A percentile compares a stretch with the other conserved stretches of the same genome.
Evolutionary conservation across 2,113 vertebrate species (phyloP).

Genomic region (Pipra filicauda): DNA sequence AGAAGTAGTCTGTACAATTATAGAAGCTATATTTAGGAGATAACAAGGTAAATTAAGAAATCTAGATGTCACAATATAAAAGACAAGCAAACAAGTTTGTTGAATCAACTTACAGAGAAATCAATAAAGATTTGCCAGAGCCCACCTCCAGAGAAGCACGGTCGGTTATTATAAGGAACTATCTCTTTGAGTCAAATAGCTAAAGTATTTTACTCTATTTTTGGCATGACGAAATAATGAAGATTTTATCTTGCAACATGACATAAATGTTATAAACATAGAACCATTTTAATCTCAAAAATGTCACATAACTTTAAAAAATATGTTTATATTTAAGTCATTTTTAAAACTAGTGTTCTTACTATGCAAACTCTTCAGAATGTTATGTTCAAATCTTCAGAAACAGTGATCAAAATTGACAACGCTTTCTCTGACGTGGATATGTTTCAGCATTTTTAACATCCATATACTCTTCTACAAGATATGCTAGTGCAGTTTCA

Average conservation of each 20-base stretch:
- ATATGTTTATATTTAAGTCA: not conserved
- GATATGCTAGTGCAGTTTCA: not conserved
- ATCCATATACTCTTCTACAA: not conserved
- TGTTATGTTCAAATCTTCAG: not conserved
- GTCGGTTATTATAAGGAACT: not conserved
- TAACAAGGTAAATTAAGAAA: not conserved
- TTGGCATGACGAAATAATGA: not conserved
- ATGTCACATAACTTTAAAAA: not conserved
- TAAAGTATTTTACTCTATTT: not conserved
- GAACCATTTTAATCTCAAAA: not conserved
- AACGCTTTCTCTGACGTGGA: not conserved
- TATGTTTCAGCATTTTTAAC: not conserved
- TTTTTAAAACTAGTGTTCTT: not conserved
- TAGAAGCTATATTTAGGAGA: not conserved
- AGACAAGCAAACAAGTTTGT: not conserved
- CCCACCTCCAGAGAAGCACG: not conserved
- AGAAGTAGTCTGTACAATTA: not conserved
- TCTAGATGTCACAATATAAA: not conserved
- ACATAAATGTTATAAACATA: not conserved
- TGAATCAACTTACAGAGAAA: not conserved
- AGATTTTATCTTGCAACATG: not conserved
- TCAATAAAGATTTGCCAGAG: constrained; percentile 13
- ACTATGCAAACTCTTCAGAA: not conserved
- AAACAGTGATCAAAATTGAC: not conserved
- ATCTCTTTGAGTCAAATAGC: not conserved